Conservation (phyloP, 2,888 invertebrate species). For the Synanthedon myopaeformis region DNA sequence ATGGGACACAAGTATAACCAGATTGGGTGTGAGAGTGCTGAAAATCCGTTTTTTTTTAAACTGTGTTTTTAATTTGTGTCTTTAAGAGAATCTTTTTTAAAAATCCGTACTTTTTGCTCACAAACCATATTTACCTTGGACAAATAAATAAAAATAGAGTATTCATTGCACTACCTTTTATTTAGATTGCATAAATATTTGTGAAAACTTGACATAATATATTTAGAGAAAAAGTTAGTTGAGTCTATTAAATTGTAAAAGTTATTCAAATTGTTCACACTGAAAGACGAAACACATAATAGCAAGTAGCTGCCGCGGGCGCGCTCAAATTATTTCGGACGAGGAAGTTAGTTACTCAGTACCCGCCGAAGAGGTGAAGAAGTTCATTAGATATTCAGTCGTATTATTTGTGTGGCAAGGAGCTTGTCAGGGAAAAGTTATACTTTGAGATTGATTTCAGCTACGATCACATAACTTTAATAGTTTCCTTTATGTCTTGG, state of each 20-base stretch:
- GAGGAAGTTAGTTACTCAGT: conserved; percentile 23
- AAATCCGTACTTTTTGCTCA: too few species aligned
- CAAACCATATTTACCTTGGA: too few species aligned
- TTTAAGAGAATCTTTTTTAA: too few species aligned
- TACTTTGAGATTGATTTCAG: conserved; percentile 33
- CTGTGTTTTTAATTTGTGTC: too few species aligned
- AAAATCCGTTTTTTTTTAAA: too few species aligned
- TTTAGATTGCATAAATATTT: too few species aligned
- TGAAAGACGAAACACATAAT: conserved; percentile 49
- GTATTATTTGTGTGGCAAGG: conserved; percentile 32
- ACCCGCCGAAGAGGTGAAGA: conserved; percentile 27
- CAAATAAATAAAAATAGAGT: too few species aligned
- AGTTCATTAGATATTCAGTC: conserved; percentile 43
- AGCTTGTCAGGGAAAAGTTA: conserved; percentile 21
- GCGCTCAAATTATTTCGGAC: conserved; percentile 36
- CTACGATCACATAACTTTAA: conserved; percentile 22
- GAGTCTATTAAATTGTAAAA: conserved; percentile 21
- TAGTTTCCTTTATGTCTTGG: conserved; percentile 18
- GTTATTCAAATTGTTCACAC: conserved; percentile 37
- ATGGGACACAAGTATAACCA: too few species aligned
- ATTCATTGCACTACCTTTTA: too few species aligned
- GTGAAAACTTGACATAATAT: too few species aligned
- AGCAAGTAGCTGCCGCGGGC: conserved; percentile 27
- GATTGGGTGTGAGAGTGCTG: too few species aligned
- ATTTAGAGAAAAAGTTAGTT: too few species aligned